Evolutionary conservation across 2,113 vertebrate genomes (phyloP), one percentile per base, ranked within the genome.

Genomic region (Addax nasomaculatus): DNA sequence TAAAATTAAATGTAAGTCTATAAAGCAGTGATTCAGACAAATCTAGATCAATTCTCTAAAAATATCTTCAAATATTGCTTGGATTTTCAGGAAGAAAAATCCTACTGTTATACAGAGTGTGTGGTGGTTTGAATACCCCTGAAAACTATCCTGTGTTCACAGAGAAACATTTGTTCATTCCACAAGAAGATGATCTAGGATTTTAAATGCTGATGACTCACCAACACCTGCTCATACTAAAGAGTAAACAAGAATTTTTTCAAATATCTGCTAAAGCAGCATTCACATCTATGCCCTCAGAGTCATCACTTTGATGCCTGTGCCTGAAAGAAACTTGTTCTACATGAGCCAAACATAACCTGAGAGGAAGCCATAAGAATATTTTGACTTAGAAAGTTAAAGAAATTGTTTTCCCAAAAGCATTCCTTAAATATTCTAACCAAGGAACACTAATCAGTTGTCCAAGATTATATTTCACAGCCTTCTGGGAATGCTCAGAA

Each of bases 261-360:
- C 13, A 51, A 60, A 43, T 90, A 30, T 58, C 49, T 53, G 45
- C 19, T 53, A 53, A 85, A 78, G 15, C 2, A 53, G 4, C 10
- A 10, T 27, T 4, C 7, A 13, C 14, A 43, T 47, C 11, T 14
- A n/a, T 9, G 9, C 4, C 21, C 2, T 60, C 14, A 23, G 2
- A 43, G 21, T 89, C 23, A 73, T 21, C 10, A 39, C 27, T 76
- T 43, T 73, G 47, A 39, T 30, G 27, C 2, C 2, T 25, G 60
- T 2, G 0, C 29, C 43, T 43, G 17, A 27, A 43, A 27, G 49
- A 29, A 57, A 62, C 51, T 60, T 55, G 4, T 13, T 70, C 23
- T 83, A 5, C 60, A 70, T 4, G 7, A 36, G 21, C 13, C 33
- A 29, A 89, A 83, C 25, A 33, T 30, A 76, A 53, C 33, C 6